Evolutionary conservation across 2,888 invertebrate genomes (phyloP).

Genomic region (Polia nebulosa): DNA sequence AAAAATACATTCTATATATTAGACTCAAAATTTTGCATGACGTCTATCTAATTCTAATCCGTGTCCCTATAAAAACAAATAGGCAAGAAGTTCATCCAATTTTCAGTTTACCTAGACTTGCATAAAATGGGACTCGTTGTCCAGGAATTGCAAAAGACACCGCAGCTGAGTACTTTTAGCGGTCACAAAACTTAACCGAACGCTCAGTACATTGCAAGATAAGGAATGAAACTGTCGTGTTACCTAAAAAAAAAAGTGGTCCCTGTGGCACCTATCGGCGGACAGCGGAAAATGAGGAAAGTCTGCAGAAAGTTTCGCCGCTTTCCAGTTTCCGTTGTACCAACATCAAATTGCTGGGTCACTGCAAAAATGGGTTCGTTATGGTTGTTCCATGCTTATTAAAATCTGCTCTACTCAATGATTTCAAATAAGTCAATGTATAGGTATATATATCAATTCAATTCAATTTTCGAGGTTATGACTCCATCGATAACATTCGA

Average conservation of each 20-base stretch:
- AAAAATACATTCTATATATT: too few species aligned
- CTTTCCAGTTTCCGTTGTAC: slow-evolving; percentile 32
- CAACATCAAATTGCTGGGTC: slow-evolving; percentile 15
- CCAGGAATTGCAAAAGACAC: neutral
- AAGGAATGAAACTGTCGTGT: neutral
- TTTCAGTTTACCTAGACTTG: neutral
- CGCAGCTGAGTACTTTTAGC: neutral
- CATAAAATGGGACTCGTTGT: neutral
- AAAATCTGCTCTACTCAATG: too few species aligned
- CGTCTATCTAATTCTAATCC: neutral
- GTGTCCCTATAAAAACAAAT: neutral
- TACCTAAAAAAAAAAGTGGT: too few species aligned
- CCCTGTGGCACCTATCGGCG: neutral
- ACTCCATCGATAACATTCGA: too few species aligned
- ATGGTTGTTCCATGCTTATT: too few species aligned
- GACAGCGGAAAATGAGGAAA: slow-evolving; percentile 33
- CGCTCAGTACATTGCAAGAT: neutral
- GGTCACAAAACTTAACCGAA: neutral
- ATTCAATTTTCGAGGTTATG: too few species aligned
- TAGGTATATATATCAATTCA: too few species aligned
- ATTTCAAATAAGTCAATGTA: too few species aligned
- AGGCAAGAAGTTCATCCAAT: neutral
- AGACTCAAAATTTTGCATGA: neutral
- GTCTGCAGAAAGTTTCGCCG: slow-evolving; percentile 11
- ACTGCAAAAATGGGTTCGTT: neutral